Evolutionary conservation across 2,797 vertebrate species (phyloP).

Genomic region (Brachymystax lenok): DNA sequence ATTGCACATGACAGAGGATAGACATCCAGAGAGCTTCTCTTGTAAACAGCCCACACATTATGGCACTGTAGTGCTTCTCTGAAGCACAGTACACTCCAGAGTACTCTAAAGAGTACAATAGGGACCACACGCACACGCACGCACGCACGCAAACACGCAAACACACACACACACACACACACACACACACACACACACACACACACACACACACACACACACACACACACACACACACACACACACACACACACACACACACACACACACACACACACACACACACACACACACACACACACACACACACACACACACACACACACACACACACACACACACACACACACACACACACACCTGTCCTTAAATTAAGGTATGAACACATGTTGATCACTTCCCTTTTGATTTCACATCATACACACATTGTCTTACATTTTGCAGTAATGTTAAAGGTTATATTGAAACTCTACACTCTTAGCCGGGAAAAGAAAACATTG

Average conservation of each 20-base stretch:
- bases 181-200: neutral
- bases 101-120: neutral
- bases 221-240: constrained; percentile 14
- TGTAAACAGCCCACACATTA: constrained; percentile 54
- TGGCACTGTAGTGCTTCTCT: constrained; percentile 28
- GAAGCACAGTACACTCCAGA: neutral
- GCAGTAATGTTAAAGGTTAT: neutral
- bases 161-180: neutral
- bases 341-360: constrained; percentile 6
- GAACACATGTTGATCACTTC: neutral
- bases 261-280: neutral
- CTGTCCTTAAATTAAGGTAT: neutral
- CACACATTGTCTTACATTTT: neutral
- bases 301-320: constrained; percentile 11
- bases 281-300: neutral
- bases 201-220: constrained; percentile 8
- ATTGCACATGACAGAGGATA: neutral
- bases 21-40: constrained; percentile 8
- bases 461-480: constrained; percentile 8
- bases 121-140: neutral
- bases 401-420: neutral
- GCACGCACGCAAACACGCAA: neutral
- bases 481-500: neutral
- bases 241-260: constrained; percentile 19
- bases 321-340: neutral